phyloP scores from a whole-genome alignment of 2,888 invertebrate species.

The Cyclophora albipunctata region DNA sequence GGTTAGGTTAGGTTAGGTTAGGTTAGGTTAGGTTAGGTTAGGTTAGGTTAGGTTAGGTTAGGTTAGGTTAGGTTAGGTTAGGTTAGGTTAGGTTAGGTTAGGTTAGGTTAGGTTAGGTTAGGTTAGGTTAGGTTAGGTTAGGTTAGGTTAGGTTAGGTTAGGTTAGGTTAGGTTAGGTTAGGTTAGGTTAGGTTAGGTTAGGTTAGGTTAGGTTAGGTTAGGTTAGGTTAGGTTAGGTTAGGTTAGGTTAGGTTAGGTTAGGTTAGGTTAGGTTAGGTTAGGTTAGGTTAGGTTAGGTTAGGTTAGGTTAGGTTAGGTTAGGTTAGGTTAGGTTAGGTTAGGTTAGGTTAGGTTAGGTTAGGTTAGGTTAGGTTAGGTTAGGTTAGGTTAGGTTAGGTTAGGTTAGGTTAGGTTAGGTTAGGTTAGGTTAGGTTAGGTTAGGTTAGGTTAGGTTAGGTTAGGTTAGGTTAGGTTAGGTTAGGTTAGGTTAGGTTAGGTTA shows the following conservation, averaged over 20 bases:
- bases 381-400: conserved; percentile 1
- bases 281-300: conserved; percentile 11
- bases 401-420: neutral
- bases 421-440: conserved; percentile 4
- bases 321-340: conserved; percentile 3
- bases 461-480: conserved; percentile 9
- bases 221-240: conserved; percentile 13
- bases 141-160: conserved; percentile 12
- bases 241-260: conserved; percentile 13
- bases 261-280: conserved; percentile 10
- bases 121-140: conserved; percentile 18
- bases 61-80: conserved; percentile 3
- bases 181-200: conserved; percentile 11
- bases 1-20: conserved; percentile 7
- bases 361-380: conserved; percentile 1
- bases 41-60: conserved; percentile 6
- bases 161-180: conserved; percentile 16
- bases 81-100: conserved; percentile 11
- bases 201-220: conserved; percentile 11
- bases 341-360: conserved; percentile 4
- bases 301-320: conserved; percentile 9
- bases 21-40: conserved; percentile 8
- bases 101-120: conserved; percentile 17
- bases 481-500: conserved; percentile 5
- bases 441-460: conserved; percentile 8